A percentile compares a stretch with the other conserved stretches of the same genome.
Conservation (phyloP, 2,888 invertebrate species). For the Acronicta leporina region DNA sequence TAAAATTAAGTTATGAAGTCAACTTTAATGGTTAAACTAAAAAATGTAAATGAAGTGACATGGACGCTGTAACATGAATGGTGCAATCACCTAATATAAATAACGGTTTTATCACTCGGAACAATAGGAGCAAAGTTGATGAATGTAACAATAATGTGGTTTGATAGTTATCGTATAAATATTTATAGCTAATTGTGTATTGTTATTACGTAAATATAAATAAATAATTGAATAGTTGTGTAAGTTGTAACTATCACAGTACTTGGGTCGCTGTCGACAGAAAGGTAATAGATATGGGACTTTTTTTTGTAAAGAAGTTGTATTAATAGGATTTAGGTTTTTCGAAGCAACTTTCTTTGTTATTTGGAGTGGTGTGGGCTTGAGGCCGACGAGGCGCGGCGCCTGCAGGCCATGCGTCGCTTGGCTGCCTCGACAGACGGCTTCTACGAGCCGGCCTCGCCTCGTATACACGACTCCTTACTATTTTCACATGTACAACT, state of each 20-base stretch:
- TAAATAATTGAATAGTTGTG: constrained; percentile 88
- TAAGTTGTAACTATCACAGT: constrained; percentile 87
- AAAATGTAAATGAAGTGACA: constrained; percentile 81
- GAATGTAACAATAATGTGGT: constrained; percentile 86
- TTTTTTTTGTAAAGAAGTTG: constrained; percentile 78
- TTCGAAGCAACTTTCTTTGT: constrained; percentile 64
- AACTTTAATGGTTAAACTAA: constrained; percentile 85
- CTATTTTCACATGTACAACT: constrained; percentile 54
- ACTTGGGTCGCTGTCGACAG: constrained; percentile 79
- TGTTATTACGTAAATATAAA: constrained; percentile 89
- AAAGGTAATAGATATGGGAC: constrained; percentile 71
- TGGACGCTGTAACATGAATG: constrained; percentile 79
- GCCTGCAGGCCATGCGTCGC: constrained; percentile 22
- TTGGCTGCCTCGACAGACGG: constrained; percentile 29
- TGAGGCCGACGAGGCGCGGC: constrained; percentile 27
- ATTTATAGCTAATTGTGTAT: constrained; percentile 90
- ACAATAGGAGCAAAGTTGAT: constrained; percentile 79
- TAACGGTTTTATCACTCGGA: constrained; percentile 77
- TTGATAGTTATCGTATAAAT: constrained; percentile 89
- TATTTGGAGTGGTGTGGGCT: constrained; percentile 43
- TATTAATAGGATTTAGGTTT: constrained; percentile 76
- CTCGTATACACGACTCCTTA: constrained; percentile 43
- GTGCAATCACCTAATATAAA: constrained; percentile 81
- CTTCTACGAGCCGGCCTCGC: constrained; percentile 38
- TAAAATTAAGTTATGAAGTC: constrained; percentile 89